Percentiles rank a stretch among this genome's conserved stretches.
Conservation (phyloP, 2,888 invertebrate species). For the Oxytorus armatus region DNA sequence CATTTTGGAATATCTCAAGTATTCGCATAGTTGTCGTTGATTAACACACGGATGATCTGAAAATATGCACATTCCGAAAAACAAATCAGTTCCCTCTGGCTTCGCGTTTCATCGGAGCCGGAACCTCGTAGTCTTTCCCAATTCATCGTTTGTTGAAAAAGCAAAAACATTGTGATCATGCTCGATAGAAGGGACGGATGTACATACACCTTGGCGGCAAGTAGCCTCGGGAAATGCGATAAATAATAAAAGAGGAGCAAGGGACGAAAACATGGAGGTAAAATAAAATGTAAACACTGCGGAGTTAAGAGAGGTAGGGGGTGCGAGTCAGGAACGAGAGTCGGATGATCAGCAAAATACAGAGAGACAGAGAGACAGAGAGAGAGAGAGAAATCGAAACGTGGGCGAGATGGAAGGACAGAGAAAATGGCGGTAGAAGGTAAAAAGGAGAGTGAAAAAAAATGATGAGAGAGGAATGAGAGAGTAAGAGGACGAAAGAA, state of each 20-base stretch:
- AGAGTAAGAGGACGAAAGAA: constrained; percentile 76
- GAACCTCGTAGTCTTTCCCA: neutral
- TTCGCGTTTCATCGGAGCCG: neutral
- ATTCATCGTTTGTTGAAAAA: constrained; percentile 11
- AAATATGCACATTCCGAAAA: neutral
- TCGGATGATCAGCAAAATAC: constrained; percentile 30
- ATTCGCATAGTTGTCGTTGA: neutral
- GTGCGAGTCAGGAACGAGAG: constrained; percentile 55
- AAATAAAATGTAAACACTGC: constrained; percentile 79
- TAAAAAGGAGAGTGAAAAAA: constrained; percentile 64
- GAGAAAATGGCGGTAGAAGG: constrained; percentile 61
- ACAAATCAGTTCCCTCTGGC: neutral
- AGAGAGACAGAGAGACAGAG: neutral
- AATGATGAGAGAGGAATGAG: constrained; percentile 65
- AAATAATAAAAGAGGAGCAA: constrained; percentile 75
- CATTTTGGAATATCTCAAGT: neutral
- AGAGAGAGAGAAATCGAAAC: constrained; percentile 10
- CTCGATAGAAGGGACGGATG: neutral
- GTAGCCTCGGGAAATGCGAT: constrained; percentile 74
- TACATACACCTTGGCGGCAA: constrained; percentile 19
- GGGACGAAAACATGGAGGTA: constrained; percentile 72
- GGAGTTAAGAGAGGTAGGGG: constrained; percentile 63
- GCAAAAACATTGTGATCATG: constrained; percentile 3
- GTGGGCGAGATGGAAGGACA: constrained; percentile 49
- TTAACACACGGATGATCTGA: neutral